Conservation (phyloP, 2,888 invertebrate genomes). For the Shargacucullia verbasci region DNA sequence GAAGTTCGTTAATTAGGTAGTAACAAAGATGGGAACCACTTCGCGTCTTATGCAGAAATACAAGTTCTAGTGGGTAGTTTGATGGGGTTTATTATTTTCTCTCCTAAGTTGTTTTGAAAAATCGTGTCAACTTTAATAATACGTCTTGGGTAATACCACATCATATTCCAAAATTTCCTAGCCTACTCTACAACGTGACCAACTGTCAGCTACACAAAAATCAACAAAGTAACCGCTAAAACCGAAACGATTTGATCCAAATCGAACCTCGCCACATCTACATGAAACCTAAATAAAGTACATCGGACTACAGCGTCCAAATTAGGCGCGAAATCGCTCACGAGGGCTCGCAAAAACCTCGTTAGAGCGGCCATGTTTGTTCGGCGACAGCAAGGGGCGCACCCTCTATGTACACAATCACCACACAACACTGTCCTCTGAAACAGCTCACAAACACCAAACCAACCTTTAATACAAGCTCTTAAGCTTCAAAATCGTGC, state of each 20-base stretch:
- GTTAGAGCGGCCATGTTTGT: constrained; percentile 88
- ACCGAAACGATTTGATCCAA: constrained; percentile 23
- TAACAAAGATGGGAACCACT: no score
- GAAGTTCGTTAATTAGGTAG: no score
- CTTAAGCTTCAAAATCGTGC: constrained; percentile 62
- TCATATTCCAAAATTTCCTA: neutral
- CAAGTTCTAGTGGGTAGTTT: no score
- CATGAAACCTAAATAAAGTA: constrained; percentile 69
- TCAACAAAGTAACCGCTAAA: neutral
- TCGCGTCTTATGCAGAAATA: no score
- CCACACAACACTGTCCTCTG: constrained; percentile 65
- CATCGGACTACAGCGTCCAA: constrained; percentile 73
- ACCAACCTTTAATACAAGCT: constrained; percentile 40
- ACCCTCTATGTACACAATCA: constrained; percentile 85
- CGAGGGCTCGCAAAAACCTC: constrained; percentile 86
- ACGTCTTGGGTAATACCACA: neutral
- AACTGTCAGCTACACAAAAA: neutral
- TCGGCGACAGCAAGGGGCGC: constrained; percentile 86
- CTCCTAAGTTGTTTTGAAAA: no score
- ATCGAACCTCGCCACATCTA: constrained; percentile 42
- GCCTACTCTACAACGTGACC: neutral
- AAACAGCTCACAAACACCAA: constrained; percentile 22
- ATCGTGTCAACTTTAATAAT: no score
- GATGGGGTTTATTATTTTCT: neutral
- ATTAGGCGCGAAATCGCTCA: constrained; percentile 88